Conservation (phyloP, 2,797 vertebrate genomes). For the Peromyscus aztecus region DNA sequence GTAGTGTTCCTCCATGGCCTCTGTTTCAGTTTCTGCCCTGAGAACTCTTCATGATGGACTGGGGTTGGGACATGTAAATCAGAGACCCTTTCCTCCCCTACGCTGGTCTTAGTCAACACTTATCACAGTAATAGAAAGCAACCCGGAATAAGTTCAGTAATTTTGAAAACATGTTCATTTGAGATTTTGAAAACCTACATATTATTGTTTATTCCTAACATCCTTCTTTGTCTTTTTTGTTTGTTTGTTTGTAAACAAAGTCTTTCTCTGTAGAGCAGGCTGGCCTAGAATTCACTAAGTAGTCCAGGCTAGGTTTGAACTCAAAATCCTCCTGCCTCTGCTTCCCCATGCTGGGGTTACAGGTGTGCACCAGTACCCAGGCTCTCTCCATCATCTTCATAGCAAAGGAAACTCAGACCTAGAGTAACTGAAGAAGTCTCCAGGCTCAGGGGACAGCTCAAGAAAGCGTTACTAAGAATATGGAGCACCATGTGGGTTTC, state of each 20-base stretch:
- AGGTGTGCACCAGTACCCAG: not conserved
- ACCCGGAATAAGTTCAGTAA: not conserved
- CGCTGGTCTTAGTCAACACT: not conserved
- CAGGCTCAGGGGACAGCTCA: not conserved
- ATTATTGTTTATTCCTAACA: not conserved
- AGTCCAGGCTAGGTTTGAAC: not conserved
- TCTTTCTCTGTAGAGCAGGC: not conserved
- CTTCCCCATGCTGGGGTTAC: not conserved
- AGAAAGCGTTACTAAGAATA: not conserved
- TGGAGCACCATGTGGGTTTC: not conserved
- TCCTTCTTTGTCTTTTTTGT: not conserved
- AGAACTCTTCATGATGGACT: not conserved
- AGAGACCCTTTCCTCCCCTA: not conserved
- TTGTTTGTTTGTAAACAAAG: not conserved
- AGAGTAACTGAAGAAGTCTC: not conserved
- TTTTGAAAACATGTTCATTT: not conserved
- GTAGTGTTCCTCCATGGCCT: not conserved
- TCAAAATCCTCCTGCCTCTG: not conserved
- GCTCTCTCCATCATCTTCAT: not conserved
- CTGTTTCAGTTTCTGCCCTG: not conserved
- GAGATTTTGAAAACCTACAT: conserved; percentile 15
- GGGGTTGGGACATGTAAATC: not conserved
- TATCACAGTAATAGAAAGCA: not conserved
- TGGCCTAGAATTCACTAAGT: not conserved
- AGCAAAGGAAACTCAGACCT: not conserved